Base-by-base conservation (phyloP, 2,888 invertebrate species). In the Mimumesa dahlbomi region DNA sequence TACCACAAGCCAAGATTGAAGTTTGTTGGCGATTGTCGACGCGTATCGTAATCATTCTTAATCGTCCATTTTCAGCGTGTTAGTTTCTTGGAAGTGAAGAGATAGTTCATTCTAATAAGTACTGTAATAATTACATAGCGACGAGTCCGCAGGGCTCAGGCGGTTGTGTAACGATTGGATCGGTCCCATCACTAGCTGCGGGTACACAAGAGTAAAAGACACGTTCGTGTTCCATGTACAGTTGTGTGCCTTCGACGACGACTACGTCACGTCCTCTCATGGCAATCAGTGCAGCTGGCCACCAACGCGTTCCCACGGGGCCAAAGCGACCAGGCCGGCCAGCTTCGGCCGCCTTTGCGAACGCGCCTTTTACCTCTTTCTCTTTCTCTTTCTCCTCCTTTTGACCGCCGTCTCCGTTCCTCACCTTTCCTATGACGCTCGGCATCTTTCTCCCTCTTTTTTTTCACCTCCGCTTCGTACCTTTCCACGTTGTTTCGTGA, bases 291-390 rank as follows among this genome's bases (percentile, higher is more conserved):
- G 87, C 87, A 87, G 87, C 87, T 87, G 87, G 86, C 87, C 87
- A 86, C 87, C 87, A 87, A 87, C 87, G 87, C 87, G 86, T 87
- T 87, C 87, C 87, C 87, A 87, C 87, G 87, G 84, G 84, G 86
- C 85, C 86, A 83, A 84, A 85, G 79, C 82, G 77, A 82, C 82
- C 79, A 70, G 74, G 71, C 82, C 67, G 58, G 67, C 73, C 71
- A 68, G 73, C 75, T 63, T 79, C 73, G 80, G 81, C 79, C 73
- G 69, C 78, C 76, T 82, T 81, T 69, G 76, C 79, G 73, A 75
- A 75, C 73, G 72, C 76, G 68, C 75, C 62, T 74, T 75, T 75
- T 70, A 68, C 70, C 73, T 66, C 62, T 57, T 70, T 75, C 68
- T 71, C 67, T 75, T 66, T 66, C 74, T 73, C 70, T 61, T 29